Percentiles rank a stretch among this genome's conserved stretches.
These are phyloP conservation scores for Coleophora deauratella DNA, from an alignment of 2,888 invertebrate genomes.

Conservation along the genomic window DNA sequence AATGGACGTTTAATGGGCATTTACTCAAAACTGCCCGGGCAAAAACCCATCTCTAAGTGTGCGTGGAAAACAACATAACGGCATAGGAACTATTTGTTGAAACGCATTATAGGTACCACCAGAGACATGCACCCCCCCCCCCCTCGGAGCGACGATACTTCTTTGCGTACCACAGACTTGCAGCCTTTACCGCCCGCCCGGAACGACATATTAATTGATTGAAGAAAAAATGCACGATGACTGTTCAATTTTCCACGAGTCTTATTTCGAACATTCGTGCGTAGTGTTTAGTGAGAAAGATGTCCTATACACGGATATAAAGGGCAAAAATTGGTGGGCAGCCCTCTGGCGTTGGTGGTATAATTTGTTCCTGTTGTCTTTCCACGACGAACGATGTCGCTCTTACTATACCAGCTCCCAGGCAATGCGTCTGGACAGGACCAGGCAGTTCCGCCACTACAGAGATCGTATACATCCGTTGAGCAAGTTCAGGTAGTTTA, in stretches of 20 bases:
- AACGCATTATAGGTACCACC: too few species aligned
- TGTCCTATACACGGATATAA: constrained; percentile 27
- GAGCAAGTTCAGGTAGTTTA: constrained; percentile 27
- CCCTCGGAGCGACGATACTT: too few species aligned
- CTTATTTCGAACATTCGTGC: constrained; percentile 30
- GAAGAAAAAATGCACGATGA: neutral
- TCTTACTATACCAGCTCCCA: constrained; percentile 29
- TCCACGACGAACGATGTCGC: constrained; percentile 21
- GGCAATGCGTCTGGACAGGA: constrained; percentile 27
- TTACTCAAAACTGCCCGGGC: too few species aligned
- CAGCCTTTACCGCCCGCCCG: too few species aligned
- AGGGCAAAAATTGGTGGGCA: constrained; percentile 14
- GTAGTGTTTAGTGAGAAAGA: constrained; percentile 26
- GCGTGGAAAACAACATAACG: too few species aligned
- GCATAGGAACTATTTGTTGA: too few species aligned
- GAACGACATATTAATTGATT: too few species aligned
- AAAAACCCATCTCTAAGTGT: too few species aligned
- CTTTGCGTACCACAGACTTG: too few species aligned
- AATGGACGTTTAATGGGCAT: too few species aligned
- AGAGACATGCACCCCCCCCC: too few species aligned
- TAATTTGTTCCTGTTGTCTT: constrained; percentile 30
- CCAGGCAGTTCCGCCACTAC: constrained; percentile 25
- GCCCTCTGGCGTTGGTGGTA: constrained; percentile 28
- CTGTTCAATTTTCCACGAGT: constrained; percentile 17
- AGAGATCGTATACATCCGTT: constrained; percentile 30